phyloP scores from a whole-genome alignment of 2,888 invertebrate species.

The Tachystola acroxantha region DNA sequence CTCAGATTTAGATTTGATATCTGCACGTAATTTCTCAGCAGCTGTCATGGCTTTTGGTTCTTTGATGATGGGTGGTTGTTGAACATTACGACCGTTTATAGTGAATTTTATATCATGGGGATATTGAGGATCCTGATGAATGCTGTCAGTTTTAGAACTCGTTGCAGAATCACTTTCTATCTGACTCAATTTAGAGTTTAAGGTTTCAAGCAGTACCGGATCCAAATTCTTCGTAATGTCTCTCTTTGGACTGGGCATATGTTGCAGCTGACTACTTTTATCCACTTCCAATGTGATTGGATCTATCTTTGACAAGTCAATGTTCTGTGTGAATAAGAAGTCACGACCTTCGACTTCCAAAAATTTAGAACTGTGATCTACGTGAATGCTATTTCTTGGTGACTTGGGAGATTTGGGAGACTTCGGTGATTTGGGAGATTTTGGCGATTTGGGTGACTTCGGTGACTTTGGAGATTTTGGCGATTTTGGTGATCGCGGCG shows the following conservation, averaged over 20 bases:
- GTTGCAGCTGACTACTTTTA: slow-evolving; percentile 80
- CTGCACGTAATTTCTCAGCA: slow-evolving; percentile 69
- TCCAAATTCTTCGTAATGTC: slow-evolving; percentile 84
- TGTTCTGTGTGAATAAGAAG: slow-evolving; percentile 86
- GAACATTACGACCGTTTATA: slow-evolving; percentile 64
- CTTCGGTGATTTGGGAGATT: slow-evolving; percentile 80
- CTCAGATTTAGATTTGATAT: slow-evolving; percentile 78
- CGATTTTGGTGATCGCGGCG: slow-evolving; percentile 66
- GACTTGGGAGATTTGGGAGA: slow-evolving; percentile 77
- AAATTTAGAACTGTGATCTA: slow-evolving; percentile 59
- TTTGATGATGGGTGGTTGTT: slow-evolving; percentile 59
- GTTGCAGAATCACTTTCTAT: slow-evolving; percentile 88
- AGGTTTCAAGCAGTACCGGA: slow-evolving; percentile 81
- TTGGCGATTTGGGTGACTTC: slow-evolving; percentile 81
- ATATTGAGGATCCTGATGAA: slow-evolving; percentile 75
- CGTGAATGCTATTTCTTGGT: slow-evolving; percentile 57
- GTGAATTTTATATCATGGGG: slow-evolving; percentile 75
- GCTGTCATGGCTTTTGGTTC: slow-evolving; percentile 64
- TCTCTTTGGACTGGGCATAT: slow-evolving; percentile 83
- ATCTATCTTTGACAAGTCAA: slow-evolving; percentile 85
- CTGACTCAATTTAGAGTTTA: slow-evolving; percentile 85
- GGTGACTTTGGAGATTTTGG: slow-evolving; percentile 80
- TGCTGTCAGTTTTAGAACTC: slow-evolving; percentile 84
- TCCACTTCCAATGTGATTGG: slow-evolving; percentile 85
- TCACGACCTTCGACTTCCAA: slow-evolving; percentile 76